Conservation (phyloP, 1,140 invertebrate genomes). For the Mesaphorura yosii region DNA sequence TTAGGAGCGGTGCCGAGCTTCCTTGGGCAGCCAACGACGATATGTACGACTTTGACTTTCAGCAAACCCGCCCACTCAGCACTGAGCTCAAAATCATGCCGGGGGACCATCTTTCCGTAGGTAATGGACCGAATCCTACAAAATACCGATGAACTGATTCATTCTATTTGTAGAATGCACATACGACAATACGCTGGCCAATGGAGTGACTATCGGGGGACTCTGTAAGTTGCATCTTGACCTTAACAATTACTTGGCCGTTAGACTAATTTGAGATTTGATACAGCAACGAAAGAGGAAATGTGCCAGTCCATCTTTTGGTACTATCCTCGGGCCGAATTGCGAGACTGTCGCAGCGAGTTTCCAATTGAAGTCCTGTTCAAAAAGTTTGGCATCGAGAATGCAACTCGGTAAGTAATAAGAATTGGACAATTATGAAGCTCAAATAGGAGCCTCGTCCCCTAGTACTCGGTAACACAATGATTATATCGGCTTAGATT, state of each 20-base stretch:
- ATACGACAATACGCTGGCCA: not conserved
- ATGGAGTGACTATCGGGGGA: constrained; percentile 8
- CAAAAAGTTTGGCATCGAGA: not conserved
- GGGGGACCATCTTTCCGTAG: constrained; percentile 11
- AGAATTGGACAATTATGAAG: no score
- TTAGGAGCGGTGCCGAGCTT: constrained; percentile 48
- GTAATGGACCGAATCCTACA: not conserved
- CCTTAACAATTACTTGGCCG: no score
- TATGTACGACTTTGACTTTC: constrained; percentile 55
- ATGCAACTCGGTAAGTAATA: not conserved
- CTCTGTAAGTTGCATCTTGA: no score
- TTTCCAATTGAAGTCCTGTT: not conserved
- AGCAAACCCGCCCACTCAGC: constrained; percentile 50
- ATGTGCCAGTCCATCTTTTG: constrained; percentile 7
- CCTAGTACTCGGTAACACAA: no score
- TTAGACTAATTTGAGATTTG: no score
- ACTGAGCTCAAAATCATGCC: constrained; percentile 37
- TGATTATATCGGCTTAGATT: no score
- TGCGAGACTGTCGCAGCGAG: not conserved
- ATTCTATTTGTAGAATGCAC: constrained; percentile 3
- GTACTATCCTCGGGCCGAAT: not conserved
- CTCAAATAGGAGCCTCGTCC: no score
- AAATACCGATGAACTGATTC: not conserved
- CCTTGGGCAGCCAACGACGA: constrained; percentile 51
- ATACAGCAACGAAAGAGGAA: not conserved